A percentile compares a stretch with the other conserved stretches of the same genome.
These are phyloP conservation scores for Rhodophaea formosa DNA, from an alignment of 2,888 invertebrate genomes.

Conservation along the genomic window DNA sequence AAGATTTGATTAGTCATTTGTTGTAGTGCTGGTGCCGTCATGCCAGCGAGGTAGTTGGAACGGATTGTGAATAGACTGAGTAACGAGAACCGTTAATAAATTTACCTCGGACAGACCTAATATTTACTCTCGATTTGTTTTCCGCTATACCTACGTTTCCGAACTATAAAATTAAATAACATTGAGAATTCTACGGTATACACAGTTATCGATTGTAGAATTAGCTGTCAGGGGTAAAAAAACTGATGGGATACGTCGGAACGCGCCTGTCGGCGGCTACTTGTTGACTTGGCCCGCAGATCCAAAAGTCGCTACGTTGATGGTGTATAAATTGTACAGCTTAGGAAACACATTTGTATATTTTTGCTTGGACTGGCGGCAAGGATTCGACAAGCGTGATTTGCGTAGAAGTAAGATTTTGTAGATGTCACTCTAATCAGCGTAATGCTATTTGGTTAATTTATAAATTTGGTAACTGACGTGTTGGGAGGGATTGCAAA, in stretches of 20 bases:
- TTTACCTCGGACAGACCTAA: neutral
- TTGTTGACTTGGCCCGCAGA: slow-evolving; percentile 20
- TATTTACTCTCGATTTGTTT: too few species aligned
- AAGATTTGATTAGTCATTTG: slow-evolving; percentile 24
- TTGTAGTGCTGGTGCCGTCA: slow-evolving; percentile 28
- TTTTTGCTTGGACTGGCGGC: slow-evolving; percentile 70
- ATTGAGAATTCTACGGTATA: too few species aligned
- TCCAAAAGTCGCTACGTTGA: slow-evolving; percentile 44
- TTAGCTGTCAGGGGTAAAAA: too few species aligned
- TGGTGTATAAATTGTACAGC: slow-evolving; percentile 77
- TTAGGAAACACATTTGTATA: slow-evolving; percentile 72
- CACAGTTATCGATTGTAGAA: too few species aligned
- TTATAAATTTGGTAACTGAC: slow-evolving; percentile 25
- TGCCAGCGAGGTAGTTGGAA: slow-evolving; percentile 34
- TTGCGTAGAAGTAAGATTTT: slow-evolving; percentile 57
- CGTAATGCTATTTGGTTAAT: slow-evolving; percentile 28
- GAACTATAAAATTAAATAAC: too few species aligned
- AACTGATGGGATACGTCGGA: slow-evolving; percentile 27
- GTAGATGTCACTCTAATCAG: slow-evolving; percentile 43
- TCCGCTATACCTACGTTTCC: too few species aligned
- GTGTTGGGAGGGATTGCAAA: slow-evolving; percentile 17
- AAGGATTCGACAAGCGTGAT: slow-evolving; percentile 58
- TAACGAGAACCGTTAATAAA: slow-evolving; percentile 22
- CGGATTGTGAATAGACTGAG: slow-evolving; percentile 61
- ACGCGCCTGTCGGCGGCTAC: slow-evolving; percentile 27